A percentile compares a stretch with the other conserved stretches of the same genome.
Evolutionary conservation across 2,113 vertebrate genomes (phyloP).

Genomic region (Anser brachyrhynchus): DNA sequence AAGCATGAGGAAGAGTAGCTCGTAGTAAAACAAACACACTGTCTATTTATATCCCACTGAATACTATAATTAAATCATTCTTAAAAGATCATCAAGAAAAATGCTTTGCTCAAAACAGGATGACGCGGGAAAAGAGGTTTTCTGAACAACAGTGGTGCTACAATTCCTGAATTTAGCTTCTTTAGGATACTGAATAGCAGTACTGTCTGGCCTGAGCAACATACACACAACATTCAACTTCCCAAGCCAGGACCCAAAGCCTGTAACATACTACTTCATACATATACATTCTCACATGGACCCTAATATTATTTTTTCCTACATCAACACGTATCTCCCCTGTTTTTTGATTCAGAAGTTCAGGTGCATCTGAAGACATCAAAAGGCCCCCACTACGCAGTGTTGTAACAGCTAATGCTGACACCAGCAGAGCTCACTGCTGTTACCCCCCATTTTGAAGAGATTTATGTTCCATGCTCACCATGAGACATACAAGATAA

Average conservation of each 20-base stretch:
- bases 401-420: background rate
- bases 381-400: background rate
- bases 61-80: background rate
- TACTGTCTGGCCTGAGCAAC: background rate
- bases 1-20: background rate
- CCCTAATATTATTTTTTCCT: background rate
- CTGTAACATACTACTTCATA: background rate
- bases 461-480: background rate
- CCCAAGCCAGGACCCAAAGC: background rate
- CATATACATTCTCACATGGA: rapidly evolving
- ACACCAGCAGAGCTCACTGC: background rate
- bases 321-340: background rate
- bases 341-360: background rate
- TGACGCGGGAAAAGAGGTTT: background rate
- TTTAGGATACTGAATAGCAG: background rate
- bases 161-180: background rate
- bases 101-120: background rate
- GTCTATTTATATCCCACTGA: background rate
- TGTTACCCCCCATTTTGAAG: background rate
- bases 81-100: background rate
- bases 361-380: background rate
- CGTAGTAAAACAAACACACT: background rate
- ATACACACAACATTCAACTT: background rate
- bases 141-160: background rate
- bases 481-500: background rate